Base-by-base conservation (phyloP, 2,797 vertebrate genomes). In the Malurus splendens region DNA sequence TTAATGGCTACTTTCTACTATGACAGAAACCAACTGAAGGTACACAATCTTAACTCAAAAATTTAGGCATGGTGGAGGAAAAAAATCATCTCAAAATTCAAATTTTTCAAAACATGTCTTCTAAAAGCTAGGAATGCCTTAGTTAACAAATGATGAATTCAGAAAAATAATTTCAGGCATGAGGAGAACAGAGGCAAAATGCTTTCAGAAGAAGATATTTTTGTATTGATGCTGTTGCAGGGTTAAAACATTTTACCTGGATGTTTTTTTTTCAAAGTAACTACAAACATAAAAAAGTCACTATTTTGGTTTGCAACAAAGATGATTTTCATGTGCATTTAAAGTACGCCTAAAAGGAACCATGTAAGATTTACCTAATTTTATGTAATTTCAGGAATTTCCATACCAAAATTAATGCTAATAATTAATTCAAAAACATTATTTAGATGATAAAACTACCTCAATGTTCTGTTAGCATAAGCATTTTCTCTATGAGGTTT, bases 11-110 rank as follows among this genome's bases (percentile, higher is more conserved):
- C 24, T 64, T 79, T 28, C 45, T 52, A 56, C 16, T 41, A 4
- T 4, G 27, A 70, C 27, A 82, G 56, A 92, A 86, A 42, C 5
- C 41, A 78, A 50, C 3, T 28, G 18, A 83, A 86, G 12, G 6
- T 24, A 41, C 12, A 44, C 14, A 3, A n/a, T 51, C 74, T 73
- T 27, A 92, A 84, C 23, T 67, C 47, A 41, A 14, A 86, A 73
- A 66, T 56, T 41, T 12, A 64, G 19, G 32, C 7, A 10, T 23
- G 12, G 6, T 9, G 3, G 1, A 0, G 0, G 1, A 4, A 42
- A 28, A 51, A 6, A 22, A 59, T 36, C 0, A 15, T 0, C 28
- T 67, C 15, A 65, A 70, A 82, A 50, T 11, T 30, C 7, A 9
- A 9, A 42, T 10, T 45, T 88, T 72, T 73, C 33, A 30, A 33